Evolutionary conservation across 2,797 vertebrate species (phyloP), one percentile per base, ranked within the genome.

Genomic region (Lepus townsendii): DNA sequence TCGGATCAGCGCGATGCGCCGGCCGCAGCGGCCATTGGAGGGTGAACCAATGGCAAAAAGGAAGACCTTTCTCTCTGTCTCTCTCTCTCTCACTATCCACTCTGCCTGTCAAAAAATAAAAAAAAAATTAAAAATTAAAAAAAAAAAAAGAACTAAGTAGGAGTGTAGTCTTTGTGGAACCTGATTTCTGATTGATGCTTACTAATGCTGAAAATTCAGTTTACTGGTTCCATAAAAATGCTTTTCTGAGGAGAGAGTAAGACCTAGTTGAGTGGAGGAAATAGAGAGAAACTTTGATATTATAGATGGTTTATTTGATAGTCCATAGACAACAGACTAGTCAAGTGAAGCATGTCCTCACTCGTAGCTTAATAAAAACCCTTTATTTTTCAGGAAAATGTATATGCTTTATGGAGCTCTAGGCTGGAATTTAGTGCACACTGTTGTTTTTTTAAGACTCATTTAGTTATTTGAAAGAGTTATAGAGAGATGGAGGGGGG

Each of bases 281-380:
- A 82, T 90, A 80, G 85, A 94, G 83, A 84, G 60, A 75, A 90
- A 47, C 17, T 92, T 57, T 73, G 38, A 83, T 84, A 89, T 83
- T 95, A 90, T 93, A 95, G 78, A 88, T 91, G 14, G 63, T 71
- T 91, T 95, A 42, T 38, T 84, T 96, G 69, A 92, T 35, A 90
- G 62, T n/a, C 52, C 30, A 63, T 14, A 87, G 76, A 93, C 94
- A 94, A 90, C 65, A 76, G 13, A 57, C 54, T 9, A 85, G 54
- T 60, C 24, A 93, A 75, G 14, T 78, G 54, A 93, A 96, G 89
- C 12, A 52, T 84, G 32, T 13, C 12, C 42, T 92, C 52, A 16
- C 35, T 73, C 57, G 12, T 50, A 73, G 32, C 47, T 94, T 93
- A 88, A 76, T 95, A 83, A 60, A 93, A 73, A 30, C 8, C 4